Evolutionary conservation across 2,888 invertebrate species (phyloP).

Genomic region (Corythucha ciliata): DNA sequence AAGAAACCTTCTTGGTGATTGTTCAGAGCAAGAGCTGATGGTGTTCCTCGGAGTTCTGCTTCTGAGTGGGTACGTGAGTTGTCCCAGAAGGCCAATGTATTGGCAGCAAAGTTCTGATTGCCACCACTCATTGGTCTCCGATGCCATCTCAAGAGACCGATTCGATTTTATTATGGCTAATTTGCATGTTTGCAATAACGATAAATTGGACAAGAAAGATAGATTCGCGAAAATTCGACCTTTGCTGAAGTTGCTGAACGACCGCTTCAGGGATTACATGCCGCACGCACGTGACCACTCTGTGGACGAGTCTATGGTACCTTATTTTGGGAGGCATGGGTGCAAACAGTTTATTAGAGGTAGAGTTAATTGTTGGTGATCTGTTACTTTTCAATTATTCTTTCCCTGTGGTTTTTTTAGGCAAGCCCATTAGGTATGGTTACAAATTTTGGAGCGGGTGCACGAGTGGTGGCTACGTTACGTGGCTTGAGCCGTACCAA

Average conservation of each 20-base stretch:
- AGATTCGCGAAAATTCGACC: conserved; percentile 9
- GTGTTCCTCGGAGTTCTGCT: too few relatives aligned
- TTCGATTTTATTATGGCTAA: conserved; percentile 14
- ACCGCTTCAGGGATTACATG: background rate
- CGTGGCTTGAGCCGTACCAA: conserved; percentile 15
- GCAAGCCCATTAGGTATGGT: conserved; percentile 9
- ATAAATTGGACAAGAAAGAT: conserved; percentile 5
- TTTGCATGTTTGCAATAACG: conserved; percentile 12
- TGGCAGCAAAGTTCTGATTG: conserved; percentile 12
- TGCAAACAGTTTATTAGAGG: conserved; percentile 14
- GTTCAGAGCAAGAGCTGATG: too few relatives aligned
- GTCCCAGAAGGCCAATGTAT: conserved; percentile 7
- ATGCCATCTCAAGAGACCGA: conserved; percentile 8
- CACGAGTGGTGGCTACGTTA: conserved; percentile 2
- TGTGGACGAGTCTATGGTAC: conserved; percentile 15
- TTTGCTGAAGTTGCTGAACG: conserved; percentile 7
- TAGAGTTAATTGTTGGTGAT: too few relatives aligned
- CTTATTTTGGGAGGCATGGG: conserved; percentile 2
- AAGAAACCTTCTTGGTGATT: too few relatives aligned
- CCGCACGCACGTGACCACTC: conserved; percentile 6
- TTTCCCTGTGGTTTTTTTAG: too few relatives aligned
- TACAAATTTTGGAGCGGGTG: conserved; percentile 16
- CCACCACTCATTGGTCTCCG: conserved; percentile 13
- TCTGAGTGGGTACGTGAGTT: conserved; percentile 17
- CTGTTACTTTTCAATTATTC: too few relatives aligned